phyloP scores from a whole-genome alignment of 2,888 invertebrate genomes.

The Megastigmus dorsalis region DNA sequence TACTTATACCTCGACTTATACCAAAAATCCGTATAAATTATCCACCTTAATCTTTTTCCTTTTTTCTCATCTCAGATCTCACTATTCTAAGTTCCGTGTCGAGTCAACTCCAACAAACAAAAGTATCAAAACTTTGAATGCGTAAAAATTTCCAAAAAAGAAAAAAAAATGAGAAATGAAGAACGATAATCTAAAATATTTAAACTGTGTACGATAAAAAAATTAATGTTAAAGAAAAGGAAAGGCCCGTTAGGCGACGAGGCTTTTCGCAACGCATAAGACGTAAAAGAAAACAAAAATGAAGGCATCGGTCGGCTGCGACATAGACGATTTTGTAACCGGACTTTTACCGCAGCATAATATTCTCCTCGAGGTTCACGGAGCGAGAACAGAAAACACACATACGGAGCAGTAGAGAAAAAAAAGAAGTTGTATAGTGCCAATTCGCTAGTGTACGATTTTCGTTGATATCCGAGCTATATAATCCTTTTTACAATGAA shows the following conservation, averaged over 20 bases:
- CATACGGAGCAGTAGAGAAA: not conserved
- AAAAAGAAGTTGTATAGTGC: constrained; percentile 27
- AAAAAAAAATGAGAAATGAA: not conserved
- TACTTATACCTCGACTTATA: not conserved
- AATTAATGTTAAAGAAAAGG: too few species aligned
- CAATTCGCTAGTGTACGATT: constrained; percentile 27
- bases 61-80: not conserved
- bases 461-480: not conserved
- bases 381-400: not conserved
- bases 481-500: constrained; percentile 15
- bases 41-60: not conserved
- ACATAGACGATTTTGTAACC: not conserved
- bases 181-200: not conserved
- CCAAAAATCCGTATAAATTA: not conserved
- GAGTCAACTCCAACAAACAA: not conserved
- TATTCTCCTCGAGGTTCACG: not conserved
- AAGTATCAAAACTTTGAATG: constrained; percentile 10
- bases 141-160: too few species aligned
- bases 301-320: too few species aligned
- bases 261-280: too few species aligned
- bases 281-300: too few species aligned
- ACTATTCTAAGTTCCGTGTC: not conserved
- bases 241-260: too few species aligned
- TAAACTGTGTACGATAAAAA: not conserved
- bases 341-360: too few species aligned